A percentile compares a stretch with the other conserved stretches of the same genome.
These are phyloP conservation scores for Pelagia noctiluca DNA, from an alignment of 30 jellyfish, hydroid and myxozoan species.

Conservation along the genomic window DNA sequence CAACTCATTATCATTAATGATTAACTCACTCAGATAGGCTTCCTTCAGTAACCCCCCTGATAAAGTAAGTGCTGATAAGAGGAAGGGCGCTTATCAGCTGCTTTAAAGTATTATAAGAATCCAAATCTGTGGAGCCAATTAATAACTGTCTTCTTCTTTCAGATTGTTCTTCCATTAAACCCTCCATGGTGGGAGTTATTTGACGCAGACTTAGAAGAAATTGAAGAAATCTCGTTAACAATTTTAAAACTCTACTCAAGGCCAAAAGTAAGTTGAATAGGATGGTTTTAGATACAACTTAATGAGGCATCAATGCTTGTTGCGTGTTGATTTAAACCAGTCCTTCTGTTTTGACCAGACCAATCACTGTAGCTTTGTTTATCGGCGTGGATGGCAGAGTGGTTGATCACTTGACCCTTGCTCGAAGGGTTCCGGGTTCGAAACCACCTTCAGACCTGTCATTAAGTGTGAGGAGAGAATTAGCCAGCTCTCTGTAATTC, in stretches of 20 bases:
- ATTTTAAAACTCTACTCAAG: slow-evolving; percentile 79
- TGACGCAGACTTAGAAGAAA: slow-evolving; percentile 77
- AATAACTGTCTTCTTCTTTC: not conserved
- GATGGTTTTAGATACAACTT: not conserved
- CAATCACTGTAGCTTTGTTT: not conserved
- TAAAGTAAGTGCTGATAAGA: not conserved
- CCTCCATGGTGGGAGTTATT: slow-evolving; percentile 99
- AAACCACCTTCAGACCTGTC: no score
- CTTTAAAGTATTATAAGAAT: no score
- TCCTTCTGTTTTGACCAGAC: not conserved
- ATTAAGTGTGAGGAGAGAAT: no score
- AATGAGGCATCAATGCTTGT: not conserved
- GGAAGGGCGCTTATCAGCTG: not conserved
- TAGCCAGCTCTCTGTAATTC: no score
- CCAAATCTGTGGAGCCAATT: not conserved
- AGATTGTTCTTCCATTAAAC: slow-evolving; percentile 81
- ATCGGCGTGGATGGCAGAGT: not conserved
- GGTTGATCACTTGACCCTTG: no score
- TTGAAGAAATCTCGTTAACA: slow-evolving; percentile 89
- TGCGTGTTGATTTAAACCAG: not conserved
- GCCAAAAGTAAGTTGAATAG: slow-evolving; percentile 71
- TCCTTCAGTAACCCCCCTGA: not conserved
- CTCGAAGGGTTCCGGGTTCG: no score
- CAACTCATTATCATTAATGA: not conserved
- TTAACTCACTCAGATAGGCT: not conserved